Conservation (phyloP, 2,113 vertebrate species). For the Lanius ludovicianus region DNA sequence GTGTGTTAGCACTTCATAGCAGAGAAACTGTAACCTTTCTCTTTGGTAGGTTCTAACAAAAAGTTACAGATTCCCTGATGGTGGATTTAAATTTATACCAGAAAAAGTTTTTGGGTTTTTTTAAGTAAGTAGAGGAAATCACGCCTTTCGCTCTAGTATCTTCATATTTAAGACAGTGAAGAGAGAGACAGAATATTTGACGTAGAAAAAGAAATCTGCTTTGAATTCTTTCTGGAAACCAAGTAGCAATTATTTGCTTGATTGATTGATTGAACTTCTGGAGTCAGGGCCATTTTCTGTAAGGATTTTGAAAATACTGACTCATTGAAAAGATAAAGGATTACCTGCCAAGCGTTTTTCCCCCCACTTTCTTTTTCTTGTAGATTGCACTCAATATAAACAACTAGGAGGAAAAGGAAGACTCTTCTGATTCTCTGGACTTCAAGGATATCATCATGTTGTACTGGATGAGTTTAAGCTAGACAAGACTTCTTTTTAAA, state of each 20-base stretch:
- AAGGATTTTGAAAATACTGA: neutral
- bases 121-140: neutral
- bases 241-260: neutral
- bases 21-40: neutral
- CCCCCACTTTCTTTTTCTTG: neutral
- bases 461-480: constrained; percentile 30
- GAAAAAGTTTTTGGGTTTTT: neutral
- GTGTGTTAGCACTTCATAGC: neutral
- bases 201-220: neutral
- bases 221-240: neutral
- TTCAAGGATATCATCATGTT: neutral
- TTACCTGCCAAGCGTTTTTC: neutral
- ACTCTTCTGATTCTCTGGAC: neutral
- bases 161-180: neutral
- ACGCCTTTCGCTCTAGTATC: neutral
- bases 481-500: neutral
- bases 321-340: neutral
- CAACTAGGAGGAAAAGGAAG: neutral
- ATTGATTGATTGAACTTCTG: neutral
- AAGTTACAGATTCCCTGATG: neutral
- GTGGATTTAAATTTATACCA: neutral
- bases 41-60: neutral
- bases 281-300: neutral
- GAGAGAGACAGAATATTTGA: neutral
- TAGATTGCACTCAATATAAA: neutral